Base-by-base conservation (phyloP, 2,888 invertebrate species). In the Megaustenia siamemsis region DNA sequence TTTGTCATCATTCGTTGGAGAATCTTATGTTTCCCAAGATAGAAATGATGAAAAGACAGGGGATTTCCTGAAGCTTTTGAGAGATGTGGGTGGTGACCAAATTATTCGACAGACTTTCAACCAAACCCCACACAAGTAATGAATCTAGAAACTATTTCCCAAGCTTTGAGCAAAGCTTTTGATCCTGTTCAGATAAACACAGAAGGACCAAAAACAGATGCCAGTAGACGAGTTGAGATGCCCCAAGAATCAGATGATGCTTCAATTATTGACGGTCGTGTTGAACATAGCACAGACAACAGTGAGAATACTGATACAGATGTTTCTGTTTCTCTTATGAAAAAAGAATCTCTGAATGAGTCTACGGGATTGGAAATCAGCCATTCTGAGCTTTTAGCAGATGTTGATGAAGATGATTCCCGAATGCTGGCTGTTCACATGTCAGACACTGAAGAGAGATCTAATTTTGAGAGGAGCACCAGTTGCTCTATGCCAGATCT, bases 401-500 rank as follows among this genome's bases (percentile, higher is more conserved):
- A 73, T 73, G 75, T 28, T 24, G 85, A 81, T 6, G 73, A 53
- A 53, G 80, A 77, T 68, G 81, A 81, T 6, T 10, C 43, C 10
- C 76, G 35, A 15, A n/a, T 35, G 28, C 69, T 69, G 18, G 69
- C 81, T 6, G 5, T 85, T n/a, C 81, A 85, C 21, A 12, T 56
- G 32, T 75, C 75, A 0, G 84, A 84, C 35, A 35, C 38, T 21
- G 85, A 85, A 40, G 81, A 85, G 49, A 56, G 81, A n/a, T 81
- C 85, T 1, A 45, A 53, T 32, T 73, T 84, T 60, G 85, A 85
- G 24, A 81, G 63, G 53, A 81, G 81, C 68, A 76, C 76, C 32
- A 80, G 85, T 68, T 76, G 45, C 53, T 85, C 85, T 10, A 68
- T 80, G 80, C 63, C 85, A 24, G 81, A 85, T 28, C 40, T 85